phyloP scores from a whole-genome alignment of 2,113 vertebrate genomes.

The Rostratula benghalensis region DNA sequence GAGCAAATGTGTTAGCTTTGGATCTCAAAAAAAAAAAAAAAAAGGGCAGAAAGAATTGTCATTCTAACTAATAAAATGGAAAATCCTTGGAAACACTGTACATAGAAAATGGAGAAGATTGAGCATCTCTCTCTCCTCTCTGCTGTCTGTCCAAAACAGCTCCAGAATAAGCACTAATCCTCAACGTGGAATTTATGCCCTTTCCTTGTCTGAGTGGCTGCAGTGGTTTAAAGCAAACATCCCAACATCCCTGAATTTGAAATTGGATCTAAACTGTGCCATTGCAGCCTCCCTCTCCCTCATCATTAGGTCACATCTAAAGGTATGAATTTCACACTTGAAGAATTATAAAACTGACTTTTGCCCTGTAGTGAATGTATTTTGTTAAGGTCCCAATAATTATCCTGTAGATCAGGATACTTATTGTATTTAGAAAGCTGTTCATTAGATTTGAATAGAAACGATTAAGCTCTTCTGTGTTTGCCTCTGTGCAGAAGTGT shows the following conservation, averaged over 20 bases:
- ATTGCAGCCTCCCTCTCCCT: neutral
- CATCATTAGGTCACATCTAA: neutral
- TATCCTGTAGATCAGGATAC: neutral
- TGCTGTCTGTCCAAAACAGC: neutral
- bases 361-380: neutral
- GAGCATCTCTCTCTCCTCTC: neutral
- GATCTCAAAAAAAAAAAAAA: neutral
- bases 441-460: neutral
- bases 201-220: neutral
- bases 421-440: neutral
- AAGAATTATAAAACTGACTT: neutral
- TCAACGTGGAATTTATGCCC: neutral
- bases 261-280: neutral
- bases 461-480: neutral
- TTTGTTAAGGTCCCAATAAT: neutral
- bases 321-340: neutral
- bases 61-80: neutral
- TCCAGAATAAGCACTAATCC: neutral
- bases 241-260: neutral
- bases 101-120: neutral
- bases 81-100: neutral
- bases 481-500: neutral
- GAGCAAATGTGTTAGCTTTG: slow-evolving; percentile 13
- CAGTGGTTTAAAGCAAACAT: neutral
- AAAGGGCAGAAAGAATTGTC: neutral